Percentiles rank a stretch among this genome's conserved stretches.
Conservation (phyloP, 2,113 vertebrate genomes). For the Tangachromis dhanisi region DNA sequence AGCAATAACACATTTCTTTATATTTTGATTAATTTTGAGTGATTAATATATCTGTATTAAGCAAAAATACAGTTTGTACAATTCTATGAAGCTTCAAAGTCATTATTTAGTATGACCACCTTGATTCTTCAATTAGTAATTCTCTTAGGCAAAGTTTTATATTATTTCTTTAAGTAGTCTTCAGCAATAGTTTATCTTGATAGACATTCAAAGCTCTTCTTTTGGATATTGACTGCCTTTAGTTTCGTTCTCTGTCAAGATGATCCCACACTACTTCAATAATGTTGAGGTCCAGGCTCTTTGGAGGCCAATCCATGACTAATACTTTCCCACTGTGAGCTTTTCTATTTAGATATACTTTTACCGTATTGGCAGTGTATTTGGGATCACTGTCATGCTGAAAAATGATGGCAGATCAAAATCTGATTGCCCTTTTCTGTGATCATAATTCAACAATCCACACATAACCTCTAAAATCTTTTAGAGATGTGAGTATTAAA, state of each 20-base stretch:
- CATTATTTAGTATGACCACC: background rate
- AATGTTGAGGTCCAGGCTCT: background rate
- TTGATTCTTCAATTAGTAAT: background rate
- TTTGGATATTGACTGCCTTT: background rate
- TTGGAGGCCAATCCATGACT: background rate
- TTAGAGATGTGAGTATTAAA: background rate
- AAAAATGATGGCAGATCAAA: background rate
- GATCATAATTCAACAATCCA: background rate
- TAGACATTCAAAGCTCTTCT: background rate
- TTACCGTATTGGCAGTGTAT: background rate
- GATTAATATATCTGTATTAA: background rate
- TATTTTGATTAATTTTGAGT: background rate
- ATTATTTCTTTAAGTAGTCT: background rate
- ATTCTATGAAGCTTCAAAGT: background rate
- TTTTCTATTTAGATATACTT: background rate
- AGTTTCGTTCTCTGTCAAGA: background rate
- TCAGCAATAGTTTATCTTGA: background rate
- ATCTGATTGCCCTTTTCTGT: background rate
- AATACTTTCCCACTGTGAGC: background rate
- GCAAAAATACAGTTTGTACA: background rate
- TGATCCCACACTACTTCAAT: background rate
- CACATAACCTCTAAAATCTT: background rate
- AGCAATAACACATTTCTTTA: background rate
- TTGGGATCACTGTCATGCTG: background rate
- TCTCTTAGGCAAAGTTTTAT: background rate